phyloP scores from a whole-genome alignment of 2,888 invertebrate species.

The Idaea straminata region DNA sequence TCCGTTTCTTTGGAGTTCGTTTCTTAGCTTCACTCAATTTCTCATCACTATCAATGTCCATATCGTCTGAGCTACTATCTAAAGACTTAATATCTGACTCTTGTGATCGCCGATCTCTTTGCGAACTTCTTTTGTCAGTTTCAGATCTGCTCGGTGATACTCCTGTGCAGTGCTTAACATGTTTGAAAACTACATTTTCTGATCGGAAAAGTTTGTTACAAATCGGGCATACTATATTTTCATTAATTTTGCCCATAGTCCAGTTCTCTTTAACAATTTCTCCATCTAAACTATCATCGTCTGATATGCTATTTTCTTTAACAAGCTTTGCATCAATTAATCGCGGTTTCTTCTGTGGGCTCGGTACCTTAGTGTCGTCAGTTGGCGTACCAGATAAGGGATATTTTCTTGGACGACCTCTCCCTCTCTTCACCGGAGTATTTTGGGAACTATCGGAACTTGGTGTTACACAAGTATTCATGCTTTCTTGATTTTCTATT shows the following conservation, averaged over 20 bases:
- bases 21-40: conserved; percentile 33
- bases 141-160: conserved; percentile 71
- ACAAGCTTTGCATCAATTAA: conserved; percentile 50
- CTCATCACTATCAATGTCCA: conserved; percentile 49
- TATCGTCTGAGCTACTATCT: conserved; percentile 50
- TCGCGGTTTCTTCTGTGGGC: conserved; percentile 63
- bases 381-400: conserved; percentile 49
- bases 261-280: conserved; percentile 67
- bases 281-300: conserved; percentile 45
- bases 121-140: conserved; percentile 58
- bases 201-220: conserved; percentile 73
- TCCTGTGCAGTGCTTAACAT: conserved; percentile 76
- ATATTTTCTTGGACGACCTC: conserved; percentile 71
- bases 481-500: conserved; percentile 63
- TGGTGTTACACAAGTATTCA: conserved; percentile 33
- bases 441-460: conserved; percentile 40
- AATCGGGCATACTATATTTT: conserved; percentile 75
- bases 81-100: conserved; percentile 53
- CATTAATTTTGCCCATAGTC: conserved; percentile 78
- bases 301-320: conserved; percentile 38
- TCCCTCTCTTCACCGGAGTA: conserved; percentile 65
- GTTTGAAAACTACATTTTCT: conserved; percentile 76
- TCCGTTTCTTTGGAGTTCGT: conserved; percentile 45
- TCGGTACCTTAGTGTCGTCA: conserved; percentile 43
- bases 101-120: conserved; percentile 48